Conservation (phyloP, 2,113 vertebrate genomes). For the Platysteira castanea region DNA sequence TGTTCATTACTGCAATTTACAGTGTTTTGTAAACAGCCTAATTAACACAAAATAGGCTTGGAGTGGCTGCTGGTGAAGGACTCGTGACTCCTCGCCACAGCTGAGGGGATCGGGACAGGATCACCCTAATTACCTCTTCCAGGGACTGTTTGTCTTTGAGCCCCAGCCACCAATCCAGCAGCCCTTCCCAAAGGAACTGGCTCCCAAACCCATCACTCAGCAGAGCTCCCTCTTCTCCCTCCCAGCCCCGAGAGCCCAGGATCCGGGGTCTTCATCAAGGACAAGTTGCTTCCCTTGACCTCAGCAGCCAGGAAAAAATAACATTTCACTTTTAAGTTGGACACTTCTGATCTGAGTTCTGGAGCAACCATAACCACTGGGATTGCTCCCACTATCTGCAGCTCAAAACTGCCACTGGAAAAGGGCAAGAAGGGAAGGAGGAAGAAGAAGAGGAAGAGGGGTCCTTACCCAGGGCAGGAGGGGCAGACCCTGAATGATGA, state of each 20-base stretch:
- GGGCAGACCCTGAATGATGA: background rate
- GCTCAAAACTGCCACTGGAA: background rate
- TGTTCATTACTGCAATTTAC: constrained; percentile 20
- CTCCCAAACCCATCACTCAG: background rate
- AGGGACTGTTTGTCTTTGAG: background rate
- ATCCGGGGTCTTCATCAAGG: background rate
- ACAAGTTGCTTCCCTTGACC: rapidly evolving
- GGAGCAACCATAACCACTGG: rapidly evolving
- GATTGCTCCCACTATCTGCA: background rate
- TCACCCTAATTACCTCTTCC: constrained; percentile 14
- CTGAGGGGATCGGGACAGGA: constrained; percentile 8
- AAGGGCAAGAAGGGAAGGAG: background rate
- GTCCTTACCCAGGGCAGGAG: background rate
- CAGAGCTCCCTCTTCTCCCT: background rate
- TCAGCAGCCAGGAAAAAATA: background rate
- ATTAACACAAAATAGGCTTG: constrained; percentile 38
- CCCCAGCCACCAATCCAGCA: rapidly evolving
- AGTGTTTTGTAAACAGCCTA: constrained; percentile 61
- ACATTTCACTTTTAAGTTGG: background rate
- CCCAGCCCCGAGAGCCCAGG: background rate
- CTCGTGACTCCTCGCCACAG: background rate
- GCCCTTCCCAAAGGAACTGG: background rate
- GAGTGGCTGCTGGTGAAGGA: constrained; percentile 21
- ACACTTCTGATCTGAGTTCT: rapidly evolving
- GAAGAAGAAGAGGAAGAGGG: background rate